These are phyloP conservation scores for Caenorhabditis drosophilae DNA, from an alignment of 2,888 invertebrate species.

Conservation along the genomic window DNA sequence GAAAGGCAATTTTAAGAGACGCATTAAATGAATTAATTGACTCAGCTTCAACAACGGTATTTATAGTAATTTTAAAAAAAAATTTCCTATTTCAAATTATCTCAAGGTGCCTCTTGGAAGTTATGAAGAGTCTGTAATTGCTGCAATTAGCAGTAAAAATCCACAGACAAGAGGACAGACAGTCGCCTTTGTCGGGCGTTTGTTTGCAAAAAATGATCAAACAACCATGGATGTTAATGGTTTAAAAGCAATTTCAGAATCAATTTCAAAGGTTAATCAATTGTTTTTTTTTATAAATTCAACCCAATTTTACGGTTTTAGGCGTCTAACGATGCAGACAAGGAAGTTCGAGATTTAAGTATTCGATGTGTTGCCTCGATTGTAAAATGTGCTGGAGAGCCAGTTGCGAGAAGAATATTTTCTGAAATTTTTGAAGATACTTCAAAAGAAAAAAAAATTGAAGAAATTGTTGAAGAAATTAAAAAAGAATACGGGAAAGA, in stretches of 20 bases:
- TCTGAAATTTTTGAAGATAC: conserved; percentile 80
- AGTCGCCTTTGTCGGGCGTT: conserved; percentile 41
- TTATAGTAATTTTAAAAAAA: background rate
- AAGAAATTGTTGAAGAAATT: conserved; percentile 18
- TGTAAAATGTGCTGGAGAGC: conserved; percentile 89
- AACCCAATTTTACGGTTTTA: conserved; percentile 4
- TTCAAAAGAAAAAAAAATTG: conserved; percentile 83
- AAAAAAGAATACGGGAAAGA: conserved; percentile 22
- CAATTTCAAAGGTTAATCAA: conserved; percentile 3
- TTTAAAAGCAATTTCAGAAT: conserved; percentile 68
- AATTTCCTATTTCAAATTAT: background rate
- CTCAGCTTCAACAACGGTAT: conserved; percentile 77
- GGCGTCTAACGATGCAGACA: conserved; percentile 36
- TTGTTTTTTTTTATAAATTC: background rate
- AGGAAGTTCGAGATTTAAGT: conserved; percentile 39
- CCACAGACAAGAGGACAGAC: conserved; percentile 71
- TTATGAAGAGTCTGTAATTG: conserved; percentile 79
- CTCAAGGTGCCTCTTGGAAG: conserved; percentile 76
- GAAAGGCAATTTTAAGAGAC: conserved; percentile 86
- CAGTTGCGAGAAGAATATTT: conserved; percentile 82
- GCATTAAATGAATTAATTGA: conserved; percentile 88
- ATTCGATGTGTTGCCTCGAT: conserved; percentile 82
- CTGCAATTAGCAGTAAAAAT: conserved; percentile 74
- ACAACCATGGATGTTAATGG: conserved; percentile 70
- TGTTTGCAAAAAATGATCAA: conserved; percentile 27